Conservation (phyloP, 2,888 invertebrate species). For the Drosophila conformis region DNA sequence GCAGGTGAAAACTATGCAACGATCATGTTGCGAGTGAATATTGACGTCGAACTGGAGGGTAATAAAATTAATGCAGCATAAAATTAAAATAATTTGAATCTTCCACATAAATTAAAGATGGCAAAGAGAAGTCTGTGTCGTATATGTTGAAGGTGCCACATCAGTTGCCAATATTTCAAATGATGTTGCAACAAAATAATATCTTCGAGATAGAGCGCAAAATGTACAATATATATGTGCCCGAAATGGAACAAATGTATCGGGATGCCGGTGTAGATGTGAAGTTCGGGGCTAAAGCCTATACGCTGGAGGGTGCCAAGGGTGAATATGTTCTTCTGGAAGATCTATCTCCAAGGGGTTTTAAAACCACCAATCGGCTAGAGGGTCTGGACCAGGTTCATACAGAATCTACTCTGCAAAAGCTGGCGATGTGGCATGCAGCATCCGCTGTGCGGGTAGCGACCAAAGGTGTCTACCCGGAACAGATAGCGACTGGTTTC, state of each 20-base stretch:
- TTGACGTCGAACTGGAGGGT: constrained; percentile 76
- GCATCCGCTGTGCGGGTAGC: constrained; percentile 70
- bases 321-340: constrained; percentile 67
- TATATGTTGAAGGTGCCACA: constrained; percentile 68
- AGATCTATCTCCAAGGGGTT: constrained; percentile 69
- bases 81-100: not conserved
- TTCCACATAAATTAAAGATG: constrained; percentile 29
- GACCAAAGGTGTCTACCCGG: constrained; percentile 57
- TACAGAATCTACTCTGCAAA: constrained; percentile 66
- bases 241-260: constrained; percentile 76
- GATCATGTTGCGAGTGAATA: constrained; percentile 70
- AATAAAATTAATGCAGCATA: constrained; percentile 5
- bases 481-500: constrained; percentile 20
- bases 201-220: constrained; percentile 74
- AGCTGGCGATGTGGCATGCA: constrained; percentile 80
- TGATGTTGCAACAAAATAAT: constrained; percentile 43
- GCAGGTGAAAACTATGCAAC: constrained; percentile 83
- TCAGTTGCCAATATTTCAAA: constrained; percentile 30
- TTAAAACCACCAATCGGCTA: constrained; percentile 70
- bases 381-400: constrained; percentile 76
- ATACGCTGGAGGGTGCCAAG: constrained; percentile 52
- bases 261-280: constrained; percentile 62
- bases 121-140: constrained; percentile 47
- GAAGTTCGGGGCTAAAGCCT: constrained; percentile 67
- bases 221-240: constrained; percentile 72